These are phyloP conservation scores for Batillaria attramentaria DNA, from an alignment of 1,140 invertebrate genomes.

Conservation along the genomic window DNA sequence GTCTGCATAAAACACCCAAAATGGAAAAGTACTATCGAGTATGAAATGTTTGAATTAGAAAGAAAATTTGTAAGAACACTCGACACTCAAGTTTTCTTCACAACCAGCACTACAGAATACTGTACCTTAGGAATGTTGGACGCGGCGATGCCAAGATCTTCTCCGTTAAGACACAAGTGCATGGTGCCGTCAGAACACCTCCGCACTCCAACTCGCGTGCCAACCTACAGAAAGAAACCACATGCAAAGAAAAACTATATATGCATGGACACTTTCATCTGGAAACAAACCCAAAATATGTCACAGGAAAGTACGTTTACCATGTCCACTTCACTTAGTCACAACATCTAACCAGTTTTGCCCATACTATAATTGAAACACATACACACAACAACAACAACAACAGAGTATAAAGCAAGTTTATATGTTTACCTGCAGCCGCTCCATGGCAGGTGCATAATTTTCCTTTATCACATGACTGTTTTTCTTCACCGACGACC, in stretches of 20 bases:
- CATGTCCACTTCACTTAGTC: too few relatives aligned
- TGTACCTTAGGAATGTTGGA: constrained; percentile 82
- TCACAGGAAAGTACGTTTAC: neutral
- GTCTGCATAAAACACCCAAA: neutral
- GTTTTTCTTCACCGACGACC: constrained; percentile 73
- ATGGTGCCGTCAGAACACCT: constrained; percentile 73
- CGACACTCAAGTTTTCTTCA: too few relatives aligned
- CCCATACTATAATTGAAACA: neutral
- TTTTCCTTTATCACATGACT: constrained; percentile 70
- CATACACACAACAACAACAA: neutral
- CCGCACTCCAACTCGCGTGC: constrained; percentile 77
- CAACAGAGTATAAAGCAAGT: neutral
- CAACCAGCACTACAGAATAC: neutral
- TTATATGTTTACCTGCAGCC: constrained; percentile 62
- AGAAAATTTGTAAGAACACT: neutral
- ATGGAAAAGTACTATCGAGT: neutral
- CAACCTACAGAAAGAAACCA: constrained; percentile 71
- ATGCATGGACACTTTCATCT: neutral
- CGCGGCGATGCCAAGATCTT: constrained; percentile 87
- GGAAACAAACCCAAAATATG: too few relatives aligned
- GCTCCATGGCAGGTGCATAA: constrained; percentile 68
- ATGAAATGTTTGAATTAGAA: neutral
- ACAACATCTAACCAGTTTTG: too few relatives aligned
- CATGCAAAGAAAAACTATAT: neutral
- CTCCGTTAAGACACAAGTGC: constrained; percentile 82